phyloP scores from a whole-genome alignment of 2,888 invertebrate species.

The Ophion slaviceki region DNA sequence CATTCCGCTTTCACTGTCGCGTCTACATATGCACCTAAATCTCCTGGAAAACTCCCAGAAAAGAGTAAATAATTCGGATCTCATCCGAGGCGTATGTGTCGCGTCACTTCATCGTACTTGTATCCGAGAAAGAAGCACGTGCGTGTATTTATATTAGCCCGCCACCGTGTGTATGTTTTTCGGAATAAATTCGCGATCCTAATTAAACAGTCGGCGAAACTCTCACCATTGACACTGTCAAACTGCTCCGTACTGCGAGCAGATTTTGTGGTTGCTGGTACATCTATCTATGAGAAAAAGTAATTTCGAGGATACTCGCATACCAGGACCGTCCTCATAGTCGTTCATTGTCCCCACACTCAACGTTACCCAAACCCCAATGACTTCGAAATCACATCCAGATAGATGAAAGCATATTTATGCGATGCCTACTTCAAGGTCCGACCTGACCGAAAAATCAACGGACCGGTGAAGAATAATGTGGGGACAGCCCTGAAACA shows the following conservation, averaged over 20 bases:
- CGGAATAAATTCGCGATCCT: slow-evolving; percentile 58
- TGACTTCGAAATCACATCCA: neutral
- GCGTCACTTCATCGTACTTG: neutral
- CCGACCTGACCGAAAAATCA: neutral
- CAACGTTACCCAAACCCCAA: neutral
- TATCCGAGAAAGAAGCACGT: slow-evolving; percentile 46
- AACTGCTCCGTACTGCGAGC: slow-evolving; percentile 38
- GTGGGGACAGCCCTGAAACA: neutral
- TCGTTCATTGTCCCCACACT: neutral
- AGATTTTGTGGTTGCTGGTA: slow-evolving; percentile 27
- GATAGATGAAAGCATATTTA: neutral
- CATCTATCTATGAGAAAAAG: neutral
- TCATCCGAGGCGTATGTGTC: neutral
- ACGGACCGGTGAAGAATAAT: neutral
- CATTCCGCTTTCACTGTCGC: neutral
- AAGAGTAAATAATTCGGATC: slow-evolving; percentile 57
- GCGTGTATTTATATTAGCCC: slow-evolving; percentile 6
- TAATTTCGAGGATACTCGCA: neutral
- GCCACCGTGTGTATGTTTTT: neutral
- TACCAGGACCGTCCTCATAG: neutral
- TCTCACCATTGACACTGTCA: slow-evolving; percentile 54
- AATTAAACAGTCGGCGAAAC: slow-evolving; percentile 63
- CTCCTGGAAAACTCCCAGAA: slow-evolving; percentile 48
- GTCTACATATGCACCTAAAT: slow-evolving; percentile 46
- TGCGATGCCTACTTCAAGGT: neutral